A percentile compares a stretch with the other conserved stretches of the same genome.
Conservation (phyloP, 1,140 invertebrate genomes). For the Hesperophylax magnus region DNA sequence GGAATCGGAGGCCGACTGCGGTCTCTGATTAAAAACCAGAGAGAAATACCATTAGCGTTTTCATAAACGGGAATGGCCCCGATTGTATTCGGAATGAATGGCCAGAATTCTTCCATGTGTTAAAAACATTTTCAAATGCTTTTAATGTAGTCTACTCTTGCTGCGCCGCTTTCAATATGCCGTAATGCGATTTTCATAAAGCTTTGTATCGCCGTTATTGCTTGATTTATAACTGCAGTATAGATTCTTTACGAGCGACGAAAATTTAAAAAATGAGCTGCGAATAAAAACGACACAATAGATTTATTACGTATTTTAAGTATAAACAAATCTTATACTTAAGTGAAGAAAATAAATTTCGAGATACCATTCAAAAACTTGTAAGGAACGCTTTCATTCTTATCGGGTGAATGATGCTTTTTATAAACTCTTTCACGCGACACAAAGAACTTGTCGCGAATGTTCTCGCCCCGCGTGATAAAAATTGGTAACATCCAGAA, state of each 20-base stretch:
- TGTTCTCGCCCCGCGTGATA: constrained; percentile 20
- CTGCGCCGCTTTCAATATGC: too few species aligned
- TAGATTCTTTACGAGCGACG: too few species aligned
- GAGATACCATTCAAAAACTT: neutral
- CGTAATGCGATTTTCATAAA: too few species aligned
- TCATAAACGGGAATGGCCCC: neutral
- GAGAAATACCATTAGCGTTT: constrained; percentile 23
- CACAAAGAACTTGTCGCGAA: constrained; percentile 36
- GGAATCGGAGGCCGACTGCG: constrained; percentile 21
- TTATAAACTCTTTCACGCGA: constrained; percentile 29
- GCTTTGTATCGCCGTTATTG: too few species aligned
- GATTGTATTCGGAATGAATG: neutral
- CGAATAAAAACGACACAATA: too few species aligned
- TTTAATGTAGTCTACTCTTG: neutral
- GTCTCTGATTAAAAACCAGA: neutral
- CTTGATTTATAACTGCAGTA: too few species aligned
- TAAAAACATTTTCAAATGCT: neutral
- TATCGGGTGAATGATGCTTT: constrained; percentile 15
- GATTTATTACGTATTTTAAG: too few species aligned
- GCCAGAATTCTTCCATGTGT: too few species aligned
- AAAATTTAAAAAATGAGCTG: too few species aligned
- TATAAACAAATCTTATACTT: neutral
- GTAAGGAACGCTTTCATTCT: constrained; percentile 16
- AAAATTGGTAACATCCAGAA: constrained; percentile 33
- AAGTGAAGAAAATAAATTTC: constrained; percentile 4